Base-by-base conservation (phyloP, 2,797 vertebrate genomes). In the Esox masquinongy region DNA sequence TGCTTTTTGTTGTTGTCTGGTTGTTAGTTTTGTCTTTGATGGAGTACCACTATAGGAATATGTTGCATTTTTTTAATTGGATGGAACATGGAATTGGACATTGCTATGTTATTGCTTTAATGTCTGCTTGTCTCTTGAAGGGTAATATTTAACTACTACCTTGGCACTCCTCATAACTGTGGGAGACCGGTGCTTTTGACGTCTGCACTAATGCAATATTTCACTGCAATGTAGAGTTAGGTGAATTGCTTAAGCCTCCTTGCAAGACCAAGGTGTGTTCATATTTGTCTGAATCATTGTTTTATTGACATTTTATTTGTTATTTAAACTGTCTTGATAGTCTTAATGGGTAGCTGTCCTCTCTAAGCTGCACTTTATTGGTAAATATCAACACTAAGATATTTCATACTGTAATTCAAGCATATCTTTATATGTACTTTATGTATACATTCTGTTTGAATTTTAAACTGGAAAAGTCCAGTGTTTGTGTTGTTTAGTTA, bases 31-130 rank as follows among this genome's bases (percentile, higher is more conserved):
- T 56, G 77, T 86, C 53, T 78, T 75, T 74, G 59, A 80, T 82
- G 82, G 78, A 83, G 78, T 81, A 82, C 77, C 51, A 82, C 80
- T 43, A 70, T 77, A 53, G 79, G 76, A 77, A 83, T 77, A 78
- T 74, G 68, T 77, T 66, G 72, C 71, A 84, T 74, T 80, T n/a
- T 77, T 85, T 79, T 84, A 74, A 80, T 83, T 80, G 72, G 71
- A 72, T 87, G 77, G 83, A 84, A 84, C 74, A 74, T 83, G 67
- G 77, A 81, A 31, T 79, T 66, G 70, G 56, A 59, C 64, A 34
- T 50, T 69, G 69, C 67, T 82, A 77, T 80, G 79, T 81, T 84
- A 87, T 85, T 90, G 87, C 89, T 87, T 87, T 88, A 79, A 76
- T 3, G 49, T 17, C 31, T 43, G 36, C 67, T 43, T 19, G 36